Conservation (phyloP, 2,113 vertebrate genomes). For the Spilogale gracilis region DNA sequence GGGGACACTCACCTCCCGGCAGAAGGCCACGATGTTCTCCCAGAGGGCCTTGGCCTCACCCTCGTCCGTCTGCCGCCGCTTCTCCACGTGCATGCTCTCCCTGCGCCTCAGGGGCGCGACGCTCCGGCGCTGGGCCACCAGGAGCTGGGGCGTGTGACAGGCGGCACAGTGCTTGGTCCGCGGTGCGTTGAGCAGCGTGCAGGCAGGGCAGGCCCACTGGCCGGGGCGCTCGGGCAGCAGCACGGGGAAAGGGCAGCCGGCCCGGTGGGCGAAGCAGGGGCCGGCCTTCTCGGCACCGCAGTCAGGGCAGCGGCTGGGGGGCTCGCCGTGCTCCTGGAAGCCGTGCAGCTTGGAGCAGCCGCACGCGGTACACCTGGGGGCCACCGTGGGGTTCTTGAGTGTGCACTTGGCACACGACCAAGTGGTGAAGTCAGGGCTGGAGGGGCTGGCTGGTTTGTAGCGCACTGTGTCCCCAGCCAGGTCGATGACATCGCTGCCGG, state of each 20-base stretch:
- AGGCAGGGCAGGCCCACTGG: slow-evolving; percentile 96
- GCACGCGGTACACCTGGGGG: slow-evolving; percentile 93
- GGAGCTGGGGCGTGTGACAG: slow-evolving; percentile 96
- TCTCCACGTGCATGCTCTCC: slow-evolving; percentile 97
- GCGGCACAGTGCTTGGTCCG: slow-evolving; percentile 95
- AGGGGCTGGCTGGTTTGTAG: slow-evolving; percentile 95
- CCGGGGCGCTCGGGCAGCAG: slow-evolving; percentile 76
- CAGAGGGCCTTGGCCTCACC: slow-evolving; percentile 98
- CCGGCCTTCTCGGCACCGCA: slow-evolving; percentile 84
- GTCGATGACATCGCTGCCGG: slow-evolving; percentile 92
- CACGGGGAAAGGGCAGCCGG: slow-evolving; percentile 84
- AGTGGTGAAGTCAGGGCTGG: slow-evolving; percentile 96
- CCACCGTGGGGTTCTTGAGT: slow-evolving; percentile 93
- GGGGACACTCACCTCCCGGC: slow-evolving; percentile 93
- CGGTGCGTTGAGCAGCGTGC: slow-evolving; percentile 94
- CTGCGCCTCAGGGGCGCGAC: slow-evolving; percentile 92
- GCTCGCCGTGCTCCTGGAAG: slow-evolving; percentile 93
- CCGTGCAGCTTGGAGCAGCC: slow-evolving; percentile 97
- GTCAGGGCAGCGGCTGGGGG: slow-evolving; percentile 85
- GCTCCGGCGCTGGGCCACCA: slow-evolving; percentile 91
- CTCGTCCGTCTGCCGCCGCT: slow-evolving; percentile 95
- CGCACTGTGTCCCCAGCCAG: slow-evolving; percentile 94
- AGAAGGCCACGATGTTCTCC: slow-evolving; percentile 98
- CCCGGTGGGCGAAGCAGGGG: slow-evolving; percentile 86
- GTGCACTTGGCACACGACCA: slow-evolving; percentile 98